Base-by-base conservation (phyloP, 1,140 invertebrate genomes). In the Bombus balteatus region DNA sequence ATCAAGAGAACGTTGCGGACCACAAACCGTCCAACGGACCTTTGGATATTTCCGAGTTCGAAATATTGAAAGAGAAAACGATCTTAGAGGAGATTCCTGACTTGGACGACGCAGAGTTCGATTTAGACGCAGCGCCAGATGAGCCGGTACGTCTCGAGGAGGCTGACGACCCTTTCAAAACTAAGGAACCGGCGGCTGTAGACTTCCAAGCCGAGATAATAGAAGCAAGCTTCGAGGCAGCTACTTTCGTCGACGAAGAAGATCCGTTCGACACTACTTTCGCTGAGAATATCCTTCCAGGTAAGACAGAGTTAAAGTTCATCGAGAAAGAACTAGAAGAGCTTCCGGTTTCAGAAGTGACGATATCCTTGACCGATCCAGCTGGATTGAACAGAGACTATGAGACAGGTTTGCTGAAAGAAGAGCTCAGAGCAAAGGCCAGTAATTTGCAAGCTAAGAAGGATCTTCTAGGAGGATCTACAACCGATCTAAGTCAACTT, bases 241-340 rank as follows among this genome's bases (percentile, higher is more conserved):
- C 94, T 3, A 95, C 92, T n/a, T 94, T 94, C 76, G 94, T 91
- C 25, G 92, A 95, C 87, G 95, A 95, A 75, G 95, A 96, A 83
- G 98, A 98, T 96, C 98, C 98, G 0, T 98, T 98, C 92, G 98
- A 98, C 92, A 98, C 98, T 18, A 97, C 97, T 72, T 98, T 98
- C 95, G 98, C 97, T 0, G 97, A 97, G 65, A 97, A 97, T 90
- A 96, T 98, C 66, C 93, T 98, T 72, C 97, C 97, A 15, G 97
- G 97, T 59, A 97, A 97, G 93, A 95, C 95, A 43, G 96, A 97
- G 93, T 92, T 96, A 39, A 96, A 96, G 86, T 94, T 96, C 92
- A 96, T 97, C 92, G 96, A 97, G 95, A 96, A 96, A 86, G 96
- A 97, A 89, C 94, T 97, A 78, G 95, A 95, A 90, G 92, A 95